These are phyloP conservation scores for Petrolisthes manimaculis DNA, from an alignment of 2,888 invertebrate species.

Conservation along the genomic window DNA sequence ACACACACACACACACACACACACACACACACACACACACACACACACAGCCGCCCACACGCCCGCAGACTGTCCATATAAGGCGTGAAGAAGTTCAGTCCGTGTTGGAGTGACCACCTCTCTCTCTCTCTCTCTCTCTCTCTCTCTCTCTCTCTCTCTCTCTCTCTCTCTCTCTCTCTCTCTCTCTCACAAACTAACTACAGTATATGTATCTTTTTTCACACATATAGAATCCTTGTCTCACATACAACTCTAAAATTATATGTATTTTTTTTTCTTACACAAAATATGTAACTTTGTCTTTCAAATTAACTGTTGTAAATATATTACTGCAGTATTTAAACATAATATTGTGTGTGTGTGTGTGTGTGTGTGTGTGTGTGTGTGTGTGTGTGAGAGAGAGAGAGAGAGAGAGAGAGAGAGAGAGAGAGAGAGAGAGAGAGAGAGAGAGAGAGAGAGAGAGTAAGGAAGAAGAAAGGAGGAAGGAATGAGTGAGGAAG, in stretches of 20 bases:
- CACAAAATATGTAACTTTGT: too few species aligned
- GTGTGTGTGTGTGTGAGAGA: neutral
- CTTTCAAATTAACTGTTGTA: too few species aligned
- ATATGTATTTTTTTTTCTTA: too few species aligned
- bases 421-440: neutral
- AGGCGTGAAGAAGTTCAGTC: neutral
- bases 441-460: neutral
- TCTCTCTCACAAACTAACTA: conserved; percentile 2
- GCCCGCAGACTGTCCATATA: neutral
- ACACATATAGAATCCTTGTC: too few species aligned
- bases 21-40: neutral
- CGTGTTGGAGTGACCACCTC: neutral
- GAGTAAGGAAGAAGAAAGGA: neutral
- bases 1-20: conserved; percentile 7
- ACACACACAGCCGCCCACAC: neutral
- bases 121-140: conserved; percentile 28
- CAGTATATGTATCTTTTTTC: too few species aligned
- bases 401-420: neutral
- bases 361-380: neutral
- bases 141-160: conserved; percentile 38
- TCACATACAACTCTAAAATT: too few species aligned
- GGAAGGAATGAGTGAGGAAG: neutral
- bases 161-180: conserved; percentile 28
- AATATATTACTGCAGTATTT: neutral
- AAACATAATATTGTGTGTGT: neutral